These are phyloP conservation scores for Rhingia campestris DNA, from an alignment of 2,888 invertebrate species.

Conservation along the genomic window DNA sequence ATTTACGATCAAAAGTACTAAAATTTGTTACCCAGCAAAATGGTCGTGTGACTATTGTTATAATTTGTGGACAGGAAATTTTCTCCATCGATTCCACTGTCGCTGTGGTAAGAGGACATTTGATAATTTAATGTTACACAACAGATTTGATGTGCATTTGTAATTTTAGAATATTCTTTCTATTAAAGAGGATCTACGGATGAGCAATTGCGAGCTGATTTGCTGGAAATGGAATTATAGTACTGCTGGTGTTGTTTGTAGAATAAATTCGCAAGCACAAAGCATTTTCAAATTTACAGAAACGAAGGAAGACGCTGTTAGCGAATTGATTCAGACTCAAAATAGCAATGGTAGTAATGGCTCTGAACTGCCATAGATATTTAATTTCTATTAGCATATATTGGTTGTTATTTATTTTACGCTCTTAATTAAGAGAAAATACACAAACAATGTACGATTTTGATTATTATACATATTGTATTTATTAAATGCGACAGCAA, in stretches of 20 bases:
- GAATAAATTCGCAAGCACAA: slow-evolving; percentile 77
- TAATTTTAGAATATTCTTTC: slow-evolving; percentile 84
- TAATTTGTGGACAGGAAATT: slow-evolving; percentile 88
- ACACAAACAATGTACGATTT: too few species aligned
- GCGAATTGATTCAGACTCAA: slow-evolving; percentile 32
- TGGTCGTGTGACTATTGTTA: slow-evolving; percentile 85
- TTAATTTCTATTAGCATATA: too few species aligned
- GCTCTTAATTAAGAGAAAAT: too few species aligned
- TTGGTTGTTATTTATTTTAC: too few species aligned
- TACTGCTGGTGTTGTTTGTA: slow-evolving; percentile 80
- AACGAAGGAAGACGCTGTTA: slow-evolving; percentile 76
- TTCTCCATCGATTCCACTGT: slow-evolving; percentile 86
- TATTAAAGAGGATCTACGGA: slow-evolving; percentile 84
- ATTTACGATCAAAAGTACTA: slow-evolving; percentile 87
- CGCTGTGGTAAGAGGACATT: slow-evolving; percentile 83
- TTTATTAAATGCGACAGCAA: too few species aligned
- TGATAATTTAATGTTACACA: neutral
- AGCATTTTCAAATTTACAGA: slow-evolving; percentile 78
- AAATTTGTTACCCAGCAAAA: slow-evolving; percentile 87
- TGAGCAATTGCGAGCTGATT: slow-evolving; percentile 83
- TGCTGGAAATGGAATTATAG: slow-evolving; percentile 84
- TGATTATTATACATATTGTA: too few species aligned
- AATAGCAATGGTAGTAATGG: slow-evolving; percentile 9
- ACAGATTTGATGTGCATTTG: neutral
- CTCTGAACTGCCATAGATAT: slow-evolving; percentile 25